A percentile compares a stretch with the other conserved stretches of the same genome.
phyloP scores from a whole-genome alignment of 2,888 invertebrate genomes.

The Deilephila elpenor region DNA sequence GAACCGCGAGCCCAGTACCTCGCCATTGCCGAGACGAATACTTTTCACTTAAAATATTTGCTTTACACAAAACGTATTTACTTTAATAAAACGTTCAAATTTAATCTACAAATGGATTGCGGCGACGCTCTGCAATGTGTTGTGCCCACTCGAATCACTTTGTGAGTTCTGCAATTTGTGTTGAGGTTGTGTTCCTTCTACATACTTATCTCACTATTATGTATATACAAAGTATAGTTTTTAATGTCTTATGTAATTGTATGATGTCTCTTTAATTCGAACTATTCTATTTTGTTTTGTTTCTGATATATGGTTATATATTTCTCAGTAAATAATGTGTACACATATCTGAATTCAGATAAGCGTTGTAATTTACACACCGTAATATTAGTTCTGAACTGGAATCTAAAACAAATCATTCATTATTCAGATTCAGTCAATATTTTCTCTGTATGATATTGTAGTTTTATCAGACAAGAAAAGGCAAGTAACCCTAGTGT shows the following conservation, averaged over 20 bases:
- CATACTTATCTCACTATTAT: background rate
- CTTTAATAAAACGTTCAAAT: slow-evolving; percentile 28
- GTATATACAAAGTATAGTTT: background rate
- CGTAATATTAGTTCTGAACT: too few species aligned
- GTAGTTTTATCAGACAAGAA: too few species aligned
- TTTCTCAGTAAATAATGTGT: too few species aligned
- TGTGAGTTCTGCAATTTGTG: background rate
- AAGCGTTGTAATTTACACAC: too few species aligned
- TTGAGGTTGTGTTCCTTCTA: background rate
- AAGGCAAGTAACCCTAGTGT: too few species aligned
- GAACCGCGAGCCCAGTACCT: background rate
- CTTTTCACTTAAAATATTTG: slow-evolving; percentile 21
- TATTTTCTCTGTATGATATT: too few species aligned
- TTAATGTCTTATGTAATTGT: background rate
- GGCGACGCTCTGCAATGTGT: background rate
- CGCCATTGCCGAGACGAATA: slow-evolving; percentile 20
- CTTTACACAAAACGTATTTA: slow-evolving; percentile 19
- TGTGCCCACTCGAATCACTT: background rate
- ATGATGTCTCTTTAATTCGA: too few species aligned
- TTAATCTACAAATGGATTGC: slow-evolving; percentile 29
- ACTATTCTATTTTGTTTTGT: too few species aligned
- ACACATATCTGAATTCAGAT: too few species aligned
- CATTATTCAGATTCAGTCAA: too few species aligned
- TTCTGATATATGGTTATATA: too few species aligned
- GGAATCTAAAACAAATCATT: too few species aligned